Evolutionary conservation across 2,113 vertebrate species (phyloP).

Genomic region (Cryptotis parvus): DNA sequence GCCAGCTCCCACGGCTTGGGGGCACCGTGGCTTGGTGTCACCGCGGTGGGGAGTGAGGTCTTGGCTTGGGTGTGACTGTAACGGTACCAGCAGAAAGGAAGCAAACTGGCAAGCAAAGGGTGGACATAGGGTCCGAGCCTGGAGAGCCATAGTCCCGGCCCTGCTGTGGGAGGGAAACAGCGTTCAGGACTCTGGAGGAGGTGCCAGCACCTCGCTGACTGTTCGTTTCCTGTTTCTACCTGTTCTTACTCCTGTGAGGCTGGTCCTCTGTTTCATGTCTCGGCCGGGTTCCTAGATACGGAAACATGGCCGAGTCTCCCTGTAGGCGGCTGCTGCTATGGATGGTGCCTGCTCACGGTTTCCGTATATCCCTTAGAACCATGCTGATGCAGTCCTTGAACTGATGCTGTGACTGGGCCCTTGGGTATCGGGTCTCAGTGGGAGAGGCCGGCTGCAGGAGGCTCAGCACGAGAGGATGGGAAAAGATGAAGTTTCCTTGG

Average conservation of each 20-base stretch:
- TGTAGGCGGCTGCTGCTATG: no score
- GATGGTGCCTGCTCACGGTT: no score
- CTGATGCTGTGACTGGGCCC: background rate
- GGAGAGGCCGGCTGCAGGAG: background rate
- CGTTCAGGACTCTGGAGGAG: no score
- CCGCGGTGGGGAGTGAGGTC: no score
- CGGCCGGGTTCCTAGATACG: background rate
- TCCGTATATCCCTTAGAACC: no score
- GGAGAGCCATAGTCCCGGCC: background rate
- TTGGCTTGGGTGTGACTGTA: no score
- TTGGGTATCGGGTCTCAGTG: background rate
- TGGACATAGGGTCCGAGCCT: background rate
- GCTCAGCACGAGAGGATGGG: background rate
- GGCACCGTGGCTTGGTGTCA: no score
- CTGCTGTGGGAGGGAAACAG: background rate
- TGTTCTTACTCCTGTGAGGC: background rate
- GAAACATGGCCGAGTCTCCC: no score
- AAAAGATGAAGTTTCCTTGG: background rate
- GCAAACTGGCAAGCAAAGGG: background rate
- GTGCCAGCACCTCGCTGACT: no score
- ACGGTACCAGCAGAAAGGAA: background rate
- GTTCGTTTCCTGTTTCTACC: no score
- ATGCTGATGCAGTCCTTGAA: background rate
- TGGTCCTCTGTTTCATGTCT: background rate
- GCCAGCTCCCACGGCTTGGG: background rate